Evolutionary conservation across 1,140 invertebrate species (phyloP), one percentile per base, ranked within the genome.

Genomic region (Drosophila melanogaster): DNA sequence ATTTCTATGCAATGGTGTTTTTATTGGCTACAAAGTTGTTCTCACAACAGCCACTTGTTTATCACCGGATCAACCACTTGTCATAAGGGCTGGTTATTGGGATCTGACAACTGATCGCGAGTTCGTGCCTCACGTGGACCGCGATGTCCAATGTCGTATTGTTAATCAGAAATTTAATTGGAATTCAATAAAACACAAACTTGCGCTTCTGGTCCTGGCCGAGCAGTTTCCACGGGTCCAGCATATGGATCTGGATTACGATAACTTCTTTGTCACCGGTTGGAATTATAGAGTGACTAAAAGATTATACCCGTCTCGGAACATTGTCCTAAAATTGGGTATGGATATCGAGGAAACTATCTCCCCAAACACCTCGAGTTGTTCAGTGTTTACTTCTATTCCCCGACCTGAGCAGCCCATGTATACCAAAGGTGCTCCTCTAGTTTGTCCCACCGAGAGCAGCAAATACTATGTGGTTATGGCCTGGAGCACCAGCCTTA

Each of bases 21-120:
- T 54, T 1, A 24, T 69, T 5, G 17, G 22, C 2, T 0, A 24
- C 2, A 6, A 26, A 2, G 37, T 67, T 17, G 57, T 79, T 12
- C 12, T 81, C 5, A 66, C 38, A 22, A 41, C 60, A 10, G 60
- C 22, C 0, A 17, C 8, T 44, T 46, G 19, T 50, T 37, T 37
- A 14, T 11, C 35, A 4, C 35, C 35, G 11, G 11, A 37, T 0
- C 35, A 37, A 14, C 12, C 35, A 37, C 35, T 37, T 14, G 14
- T 38, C 37, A 11, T 4, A 6, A 46, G 44, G 26, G 72, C 66
- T 19, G 79, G 77, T 0, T 60, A 72, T 1, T 81, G 79, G 79
- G 77, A 81, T 40, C 37, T 53, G n/a, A 4, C 0, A 3, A 50
- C 66, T 0, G 37, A 55, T 0, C 35, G 51, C 11, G 61, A 66